These are phyloP conservation scores for Druon quercuslanigerum DNA, from an alignment of 1,140 invertebrate species.

Conservation along the genomic window DNA sequence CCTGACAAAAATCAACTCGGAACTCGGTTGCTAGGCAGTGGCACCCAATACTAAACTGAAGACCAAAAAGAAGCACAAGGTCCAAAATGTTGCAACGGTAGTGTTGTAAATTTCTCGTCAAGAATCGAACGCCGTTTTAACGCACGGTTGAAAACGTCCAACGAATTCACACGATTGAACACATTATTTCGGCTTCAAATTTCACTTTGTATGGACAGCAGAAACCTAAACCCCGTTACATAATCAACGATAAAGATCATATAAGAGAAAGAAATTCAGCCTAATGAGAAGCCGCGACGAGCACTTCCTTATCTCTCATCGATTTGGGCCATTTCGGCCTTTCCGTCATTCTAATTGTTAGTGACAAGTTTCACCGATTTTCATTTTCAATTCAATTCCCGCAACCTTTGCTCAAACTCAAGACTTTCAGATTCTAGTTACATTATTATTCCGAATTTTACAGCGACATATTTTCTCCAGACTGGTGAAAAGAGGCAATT, in stretches of 20 bases:
- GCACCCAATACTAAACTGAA: no score
- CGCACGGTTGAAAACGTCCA: conserved; percentile 18
- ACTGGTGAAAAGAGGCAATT: no score
- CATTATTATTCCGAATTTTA: no score
- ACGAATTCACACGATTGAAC: conserved; percentile 19
- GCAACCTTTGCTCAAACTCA: no score
- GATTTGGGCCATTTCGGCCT: background rate
- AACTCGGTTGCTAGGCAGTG: conserved; percentile 7
- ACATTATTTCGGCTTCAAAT: conserved; percentile 23
- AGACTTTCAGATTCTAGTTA: no score
- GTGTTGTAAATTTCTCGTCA: conserved; percentile 19
- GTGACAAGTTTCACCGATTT: conserved; percentile 3
- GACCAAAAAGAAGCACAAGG: background rate
- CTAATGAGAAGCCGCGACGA: background rate
- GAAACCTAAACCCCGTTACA: conserved; percentile 1
- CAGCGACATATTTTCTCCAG: no score
- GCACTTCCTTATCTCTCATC: background rate
- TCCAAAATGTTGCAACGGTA: conserved; percentile 6
- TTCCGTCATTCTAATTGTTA: background rate
- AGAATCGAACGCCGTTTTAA: conserved; percentile 23
- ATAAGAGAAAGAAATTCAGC: background rate
- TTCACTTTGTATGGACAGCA: conserved; percentile 23
- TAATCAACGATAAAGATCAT: conserved; percentile 21
- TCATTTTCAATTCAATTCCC: background rate
- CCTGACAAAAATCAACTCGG: background rate